Base-by-base conservation (phyloP, 2,888 invertebrate genomes). In the Amiota minor region DNA sequence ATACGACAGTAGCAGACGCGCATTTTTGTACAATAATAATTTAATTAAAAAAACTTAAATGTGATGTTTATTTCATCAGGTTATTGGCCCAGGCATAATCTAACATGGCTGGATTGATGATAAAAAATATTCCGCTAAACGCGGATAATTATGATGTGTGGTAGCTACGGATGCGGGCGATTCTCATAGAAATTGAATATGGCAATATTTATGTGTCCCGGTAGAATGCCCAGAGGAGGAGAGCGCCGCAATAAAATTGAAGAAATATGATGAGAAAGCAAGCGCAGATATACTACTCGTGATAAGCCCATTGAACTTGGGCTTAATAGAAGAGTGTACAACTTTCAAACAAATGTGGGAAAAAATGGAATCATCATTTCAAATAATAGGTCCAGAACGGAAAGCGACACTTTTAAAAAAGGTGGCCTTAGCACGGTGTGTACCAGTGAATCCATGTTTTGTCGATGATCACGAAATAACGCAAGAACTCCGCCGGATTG, bases 251-350 rank as follows among this genome's bases (percentile, higher is more conserved):
- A 14, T 8, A 3, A 20, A 11, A 9, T 77, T 77, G 78, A 72
- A 64, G 50, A 67, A 47, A 18, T 50, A 69, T 20, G 77, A 80
- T 46, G 74, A 81, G 59, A 80, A 79, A 23, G 79, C 79, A 67
- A 2, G 59, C 16, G 16, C 59, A 11, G 59, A 59, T 20, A n/a
- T 59, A n/a, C 16, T 59, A 11, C 16, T 59, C n/a, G 3, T 9
- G 18, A 59, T 59, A 59, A 59, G 59, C 16, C n/a, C 59, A 6
- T 16, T 2, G 3, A 9, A 59, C 2, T 59, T 59, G 59, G 59
- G n/a, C 10, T 20, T 59, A 20, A 59, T 59, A 18, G 59, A 20
- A 59, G 59, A 59, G 6, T 59, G 59, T 16, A 6, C 1, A n/a
- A 59, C 59, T n/a, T 59, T 9, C n/a, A 12, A 59, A 16, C 18